Percentiles rank a stretch among this genome's conserved stretches.
Evolutionary conservation across 2,797 vertebrate genomes (phyloP).

Genomic region (Hoplostethus mediterraneus): DNA sequence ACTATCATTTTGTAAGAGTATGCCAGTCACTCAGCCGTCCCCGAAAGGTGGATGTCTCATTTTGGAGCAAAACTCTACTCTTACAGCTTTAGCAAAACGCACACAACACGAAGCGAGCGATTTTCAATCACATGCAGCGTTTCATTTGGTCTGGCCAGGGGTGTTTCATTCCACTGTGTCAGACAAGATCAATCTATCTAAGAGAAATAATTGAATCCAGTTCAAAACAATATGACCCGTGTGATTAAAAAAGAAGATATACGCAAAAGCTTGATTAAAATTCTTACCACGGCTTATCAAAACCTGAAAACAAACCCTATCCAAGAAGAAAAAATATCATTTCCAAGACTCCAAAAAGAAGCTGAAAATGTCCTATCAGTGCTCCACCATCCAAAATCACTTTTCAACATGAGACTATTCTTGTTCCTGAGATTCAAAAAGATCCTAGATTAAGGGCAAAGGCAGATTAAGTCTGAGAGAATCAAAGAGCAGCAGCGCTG

Average conservation of each 20-base stretch:
- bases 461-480: constrained; percentile 69
- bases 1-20: neutral
- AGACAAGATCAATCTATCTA: constrained; percentile 32
- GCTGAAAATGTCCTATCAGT: constrained; percentile 52
- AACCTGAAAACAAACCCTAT: constrained; percentile 15
- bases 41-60: too few relatives aligned
- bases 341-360: constrained; percentile 35
- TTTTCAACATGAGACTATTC: constrained; percentile 59
- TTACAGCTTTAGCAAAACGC: constrained; percentile 1
- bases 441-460: constrained; percentile 74
- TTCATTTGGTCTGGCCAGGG: constrained; percentile 6
- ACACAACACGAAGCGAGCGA: constrained; percentile 16
- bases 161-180: constrained; percentile 20
- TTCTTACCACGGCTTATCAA: constrained; percentile 21
- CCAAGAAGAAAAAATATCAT: constrained; percentile 35
- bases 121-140: constrained; percentile 7
- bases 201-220: constrained; percentile 19
- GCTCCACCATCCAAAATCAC: constrained; percentile 50
- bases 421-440: constrained; percentile 64
- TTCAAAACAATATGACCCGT: constrained; percentile 1
- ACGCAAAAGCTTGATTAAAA: constrained; percentile 6
- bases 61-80: too few relatives aligned
- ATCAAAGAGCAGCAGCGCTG: constrained; percentile 63
- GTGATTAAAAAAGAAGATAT: constrained; percentile 14
- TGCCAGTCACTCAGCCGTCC: neutral